Percentiles rank a stretch among this genome's conserved stretches.
Conservation (phyloP, 2,113 vertebrate genomes). For the Neopipo cinnamomea region DNA sequence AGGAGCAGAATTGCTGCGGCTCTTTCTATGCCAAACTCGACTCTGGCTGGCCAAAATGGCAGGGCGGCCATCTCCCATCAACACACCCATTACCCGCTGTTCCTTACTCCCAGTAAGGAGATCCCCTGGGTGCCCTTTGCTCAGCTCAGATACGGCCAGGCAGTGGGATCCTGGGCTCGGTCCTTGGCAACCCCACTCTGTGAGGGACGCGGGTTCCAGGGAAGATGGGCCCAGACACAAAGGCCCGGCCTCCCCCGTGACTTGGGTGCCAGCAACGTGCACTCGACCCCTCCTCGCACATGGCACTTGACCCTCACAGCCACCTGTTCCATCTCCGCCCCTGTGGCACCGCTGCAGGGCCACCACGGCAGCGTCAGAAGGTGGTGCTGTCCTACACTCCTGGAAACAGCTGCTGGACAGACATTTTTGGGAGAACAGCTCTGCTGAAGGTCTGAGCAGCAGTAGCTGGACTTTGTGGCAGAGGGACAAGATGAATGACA, state of each 20-base stretch:
- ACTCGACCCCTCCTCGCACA: fast-evolving
- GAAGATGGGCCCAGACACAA: too few species aligned
- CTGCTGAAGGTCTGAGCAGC: not conserved
- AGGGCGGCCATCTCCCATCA: fast-evolving
- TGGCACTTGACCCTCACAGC: fast-evolving
- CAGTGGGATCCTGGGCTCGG: fast-evolving
- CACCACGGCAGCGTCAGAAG: fast-evolving
- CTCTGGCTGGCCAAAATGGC: too few species aligned
- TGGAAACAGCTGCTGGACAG: not conserved
- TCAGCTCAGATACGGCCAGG: fast-evolving
- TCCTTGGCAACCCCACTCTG: fast-evolving
- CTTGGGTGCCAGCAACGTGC: fast-evolving
- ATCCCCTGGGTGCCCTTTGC: fast-evolving
- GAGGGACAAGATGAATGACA: not conserved
- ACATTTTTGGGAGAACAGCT: not conserved
- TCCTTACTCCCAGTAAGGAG: fast-evolving
- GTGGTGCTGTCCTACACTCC: fast-evolving
- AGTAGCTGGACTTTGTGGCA: not conserved
- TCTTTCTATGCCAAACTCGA: not conserved
- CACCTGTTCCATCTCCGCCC: fast-evolving
- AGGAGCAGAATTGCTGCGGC: not conserved
- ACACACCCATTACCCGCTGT: not conserved
- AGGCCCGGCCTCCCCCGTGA: not conserved
- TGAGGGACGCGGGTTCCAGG: fast-evolving
- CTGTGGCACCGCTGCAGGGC: not conserved